phyloP scores from a whole-genome alignment of 92 coral and sea anemone species.

The Virgularia gustaviana region DNA sequence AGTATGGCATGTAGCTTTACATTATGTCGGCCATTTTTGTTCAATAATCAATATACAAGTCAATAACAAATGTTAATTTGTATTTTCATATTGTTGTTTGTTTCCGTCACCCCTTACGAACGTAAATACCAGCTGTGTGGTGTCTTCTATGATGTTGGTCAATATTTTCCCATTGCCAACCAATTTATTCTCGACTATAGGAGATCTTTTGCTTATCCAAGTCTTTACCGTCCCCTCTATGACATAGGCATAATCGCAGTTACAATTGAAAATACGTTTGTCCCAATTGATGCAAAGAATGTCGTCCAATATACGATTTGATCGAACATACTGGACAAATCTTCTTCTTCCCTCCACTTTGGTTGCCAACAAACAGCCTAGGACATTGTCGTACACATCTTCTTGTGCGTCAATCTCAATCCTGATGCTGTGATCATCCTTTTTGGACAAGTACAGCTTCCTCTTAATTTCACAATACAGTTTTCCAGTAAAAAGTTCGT shows the following conservation, averaged over 20 bases:
- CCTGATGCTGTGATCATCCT: neutral
- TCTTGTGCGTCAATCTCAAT: constrained; percentile 17
- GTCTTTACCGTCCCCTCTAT: neutral
- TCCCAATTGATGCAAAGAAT: neutral
- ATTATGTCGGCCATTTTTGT: too few species aligned
- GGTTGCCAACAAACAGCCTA: neutral
- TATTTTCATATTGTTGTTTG: neutral
- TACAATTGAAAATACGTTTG: neutral
- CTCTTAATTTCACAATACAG: constrained; percentile 2
- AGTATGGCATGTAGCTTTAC: too few species aligned
- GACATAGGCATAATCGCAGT: constrained; percentile 7
- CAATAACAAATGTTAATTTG: too few species aligned
- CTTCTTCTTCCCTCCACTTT: neutral
- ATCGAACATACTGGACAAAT: neutral
- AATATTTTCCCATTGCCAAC: neutral
- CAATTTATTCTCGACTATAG: neutral
- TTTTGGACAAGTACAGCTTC: neutral
- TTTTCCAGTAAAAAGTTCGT: neutral
- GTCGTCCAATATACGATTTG: neutral
- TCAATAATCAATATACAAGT: too few species aligned
- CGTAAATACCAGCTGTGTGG: neutral
- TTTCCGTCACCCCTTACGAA: constrained; percentile 12
- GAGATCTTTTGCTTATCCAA: neutral
- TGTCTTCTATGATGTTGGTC: neutral
- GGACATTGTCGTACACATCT: neutral